These are phyloP conservation scores for Leptobrachium ailaonicum DNA, from an alignment of 2,113 vertebrate species.

Conservation along the genomic window DNA sequence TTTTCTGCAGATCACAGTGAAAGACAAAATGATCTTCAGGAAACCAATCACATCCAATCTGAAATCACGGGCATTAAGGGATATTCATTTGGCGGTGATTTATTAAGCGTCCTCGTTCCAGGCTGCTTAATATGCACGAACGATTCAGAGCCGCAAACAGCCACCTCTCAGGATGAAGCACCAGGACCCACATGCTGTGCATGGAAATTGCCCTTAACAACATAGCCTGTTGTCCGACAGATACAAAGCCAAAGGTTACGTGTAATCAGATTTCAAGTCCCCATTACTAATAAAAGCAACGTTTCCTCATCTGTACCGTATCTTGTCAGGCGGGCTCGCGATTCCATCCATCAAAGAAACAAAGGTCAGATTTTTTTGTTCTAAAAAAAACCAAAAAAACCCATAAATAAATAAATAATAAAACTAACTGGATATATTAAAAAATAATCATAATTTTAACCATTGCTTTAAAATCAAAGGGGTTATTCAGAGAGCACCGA, in stretches of 20 bases:
- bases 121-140: constrained; percentile 83
- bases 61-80: constrained; percentile 58
- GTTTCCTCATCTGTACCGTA: constrained; percentile 73
- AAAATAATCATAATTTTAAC: too few relatives aligned
- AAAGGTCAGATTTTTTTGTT: too few relatives aligned
- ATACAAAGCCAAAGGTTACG: constrained; percentile 98
- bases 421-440: too few relatives aligned
- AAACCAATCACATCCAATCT: background rate
- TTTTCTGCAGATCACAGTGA: too few relatives aligned
- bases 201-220: constrained; percentile 99
- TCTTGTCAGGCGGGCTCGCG: constrained; percentile 73
- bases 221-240: constrained; percentile 87
- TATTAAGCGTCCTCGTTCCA: constrained; percentile 81
- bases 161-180: constrained; percentile 86
- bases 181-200: constrained; percentile 96
- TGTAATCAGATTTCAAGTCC: constrained; percentile 98
- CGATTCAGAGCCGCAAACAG: constrained; percentile 90
- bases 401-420: too few relatives aligned
- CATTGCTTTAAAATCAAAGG: too few relatives aligned
- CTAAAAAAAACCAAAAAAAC: too few relatives aligned
- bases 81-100: constrained; percentile 76
- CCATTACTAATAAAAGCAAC: constrained; percentile 82
- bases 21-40: too few relatives aligned
- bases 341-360: constrained; percentile 63
- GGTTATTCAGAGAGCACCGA: too few relatives aligned